Evolutionary conservation across 2,113 vertebrate species (phyloP).

Genomic region (Leucopsar rothschildi): DNA sequence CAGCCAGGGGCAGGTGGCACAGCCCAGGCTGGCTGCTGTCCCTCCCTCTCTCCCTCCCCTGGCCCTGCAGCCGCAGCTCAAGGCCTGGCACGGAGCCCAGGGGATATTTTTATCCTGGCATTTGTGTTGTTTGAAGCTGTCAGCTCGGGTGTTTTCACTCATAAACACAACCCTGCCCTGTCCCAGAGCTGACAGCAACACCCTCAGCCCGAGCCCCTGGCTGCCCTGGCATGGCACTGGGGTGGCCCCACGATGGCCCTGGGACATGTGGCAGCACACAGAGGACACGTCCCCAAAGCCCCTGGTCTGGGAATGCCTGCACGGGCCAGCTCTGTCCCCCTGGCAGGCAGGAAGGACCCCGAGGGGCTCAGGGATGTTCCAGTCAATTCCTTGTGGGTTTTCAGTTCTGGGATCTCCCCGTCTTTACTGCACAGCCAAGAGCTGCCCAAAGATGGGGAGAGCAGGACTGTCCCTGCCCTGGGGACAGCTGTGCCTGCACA

Average conservation of each 20-base stretch:
- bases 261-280: background rate
- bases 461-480: background rate
- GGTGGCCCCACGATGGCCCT: background rate
- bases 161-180: background rate
- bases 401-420: background rate
- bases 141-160: background rate
- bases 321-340: background rate
- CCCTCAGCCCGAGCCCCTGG: background rate
- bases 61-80: background rate
- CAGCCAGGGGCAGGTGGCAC: too few species aligned
- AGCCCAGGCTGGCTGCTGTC: background rate
- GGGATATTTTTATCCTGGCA: constrained; percentile 8
- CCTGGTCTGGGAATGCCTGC: background rate
- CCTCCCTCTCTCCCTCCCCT: too few species aligned
- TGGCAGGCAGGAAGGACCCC: fast-evolving
- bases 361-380: background rate
- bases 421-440: background rate
- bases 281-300: background rate
- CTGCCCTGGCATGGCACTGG: background rate
- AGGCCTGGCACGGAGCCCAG: background rate
- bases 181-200: background rate
- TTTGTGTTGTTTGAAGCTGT: background rate
- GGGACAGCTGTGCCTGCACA: background rate
- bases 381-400: background rate
- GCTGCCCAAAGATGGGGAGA: background rate